Evolutionary conservation across 2,797 vertebrate genomes (phyloP).

Genomic region (Anomalospiza imberbis): DNA sequence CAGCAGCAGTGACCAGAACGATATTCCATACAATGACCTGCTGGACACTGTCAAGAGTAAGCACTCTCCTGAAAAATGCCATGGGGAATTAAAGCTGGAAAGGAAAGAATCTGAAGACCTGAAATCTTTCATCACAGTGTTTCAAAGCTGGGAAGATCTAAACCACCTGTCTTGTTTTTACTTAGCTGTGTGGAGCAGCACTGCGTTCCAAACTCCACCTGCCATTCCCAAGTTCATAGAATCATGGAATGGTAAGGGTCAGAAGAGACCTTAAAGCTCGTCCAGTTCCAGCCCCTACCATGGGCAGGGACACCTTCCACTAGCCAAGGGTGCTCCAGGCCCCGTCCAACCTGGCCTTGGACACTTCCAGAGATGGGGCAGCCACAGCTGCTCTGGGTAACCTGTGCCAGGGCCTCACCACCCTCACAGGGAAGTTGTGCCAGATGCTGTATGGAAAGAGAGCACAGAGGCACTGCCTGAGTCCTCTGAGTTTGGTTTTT

Average conservation of each 20-base stretch:
- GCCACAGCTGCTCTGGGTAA: neutral
- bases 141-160: neutral
- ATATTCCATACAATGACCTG: neutral
- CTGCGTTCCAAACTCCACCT: neutral
- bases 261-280: neutral
- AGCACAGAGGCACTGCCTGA: neutral
- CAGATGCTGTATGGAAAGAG: neutral
- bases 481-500: neutral
- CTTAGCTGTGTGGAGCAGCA: neutral
- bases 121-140: neutral
- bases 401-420: neutral
- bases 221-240: neutral
- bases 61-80: neutral
- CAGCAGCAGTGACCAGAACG: rapidly evolving
- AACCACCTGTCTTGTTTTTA: neutral
- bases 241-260: neutral
- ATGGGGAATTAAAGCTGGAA: neutral
- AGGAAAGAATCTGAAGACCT: neutral
- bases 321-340: rapidly evolving
- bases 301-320: neutral
- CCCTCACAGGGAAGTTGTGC: neutral
- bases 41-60: neutral
- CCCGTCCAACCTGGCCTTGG: rapidly evolving
- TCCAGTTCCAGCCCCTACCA: neutral
- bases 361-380: neutral